Evolutionary conservation across 35 echinoderm and acorn worm genomes (phyloP).

Genomic region (Stichopus chloronotus): DNA sequence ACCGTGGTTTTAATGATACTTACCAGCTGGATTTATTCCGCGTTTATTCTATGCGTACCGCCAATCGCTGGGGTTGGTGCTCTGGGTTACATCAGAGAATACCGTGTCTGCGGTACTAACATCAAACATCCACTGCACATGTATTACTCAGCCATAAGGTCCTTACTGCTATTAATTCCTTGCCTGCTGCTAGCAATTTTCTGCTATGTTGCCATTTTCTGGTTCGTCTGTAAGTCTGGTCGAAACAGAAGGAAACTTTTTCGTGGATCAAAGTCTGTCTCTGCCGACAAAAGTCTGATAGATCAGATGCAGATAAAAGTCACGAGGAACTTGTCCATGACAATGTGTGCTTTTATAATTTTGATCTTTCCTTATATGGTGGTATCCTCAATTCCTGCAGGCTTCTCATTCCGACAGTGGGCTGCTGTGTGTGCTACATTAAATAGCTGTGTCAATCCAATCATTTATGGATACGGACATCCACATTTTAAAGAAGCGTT

Average conservation of each 20-base stretch:
- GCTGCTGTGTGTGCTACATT: neutral
- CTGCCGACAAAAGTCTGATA: neutral
- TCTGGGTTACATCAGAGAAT: neutral
- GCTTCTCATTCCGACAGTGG: neutral
- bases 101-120: neutral
- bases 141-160: neutral
- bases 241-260: neutral
- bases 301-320: neutral
- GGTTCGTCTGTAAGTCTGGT: neutral
- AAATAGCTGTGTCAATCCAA: constrained; percentile 18
- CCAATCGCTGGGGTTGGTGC: neutral
- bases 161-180: neutral
- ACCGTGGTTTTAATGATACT: neutral
- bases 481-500: constrained; percentile 36
- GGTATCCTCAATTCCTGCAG: neutral
- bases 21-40: neutral
- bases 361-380: neutral
- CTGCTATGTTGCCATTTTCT: constrained; percentile 11
- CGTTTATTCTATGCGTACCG: neutral
- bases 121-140: neutral
- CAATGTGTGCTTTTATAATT: neutral
- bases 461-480: constrained; percentile 29
- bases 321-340: constrained; percentile 18
- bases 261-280: neutral
- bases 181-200: neutral